Conservation (phyloP, 2,113 vertebrate genomes). For the Hoplias malabaricus region DNA sequence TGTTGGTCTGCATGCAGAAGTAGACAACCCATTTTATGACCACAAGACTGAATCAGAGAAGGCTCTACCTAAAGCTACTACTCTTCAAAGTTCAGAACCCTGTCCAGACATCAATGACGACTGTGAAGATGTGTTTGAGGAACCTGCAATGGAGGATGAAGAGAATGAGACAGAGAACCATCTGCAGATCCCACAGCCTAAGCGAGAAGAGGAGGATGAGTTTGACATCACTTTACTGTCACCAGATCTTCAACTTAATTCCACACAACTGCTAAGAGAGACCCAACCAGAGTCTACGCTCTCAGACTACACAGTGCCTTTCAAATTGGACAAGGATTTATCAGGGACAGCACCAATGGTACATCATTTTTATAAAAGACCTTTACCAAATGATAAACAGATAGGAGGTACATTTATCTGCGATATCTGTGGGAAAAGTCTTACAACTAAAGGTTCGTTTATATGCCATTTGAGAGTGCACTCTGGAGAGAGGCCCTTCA, state of each 20-base stretch:
- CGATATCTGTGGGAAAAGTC: constrained; percentile 30
- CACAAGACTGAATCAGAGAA: constrained; percentile 1
- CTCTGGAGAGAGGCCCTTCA: constrained; percentile 18
- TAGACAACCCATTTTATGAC: neutral
- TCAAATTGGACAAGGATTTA: neutral
- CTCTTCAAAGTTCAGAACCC: neutral
- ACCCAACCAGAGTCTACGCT: neutral
- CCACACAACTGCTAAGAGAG: neutral
- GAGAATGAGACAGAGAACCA: neutral
- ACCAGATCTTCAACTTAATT: neutral
- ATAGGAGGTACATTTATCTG: neutral
- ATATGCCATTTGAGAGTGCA: constrained; percentile 32
- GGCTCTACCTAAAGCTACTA: neutral
- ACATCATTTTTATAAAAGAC: neutral
- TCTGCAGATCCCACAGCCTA: neutral
- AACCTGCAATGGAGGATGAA: neutral
- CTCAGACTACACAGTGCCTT: neutral
- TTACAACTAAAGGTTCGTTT: constrained; percentile 30
- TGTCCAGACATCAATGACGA: neutral
- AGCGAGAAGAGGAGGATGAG: constrained; percentile 15
- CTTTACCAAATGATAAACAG: neutral
- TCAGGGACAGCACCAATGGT: neutral
- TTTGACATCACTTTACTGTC: constrained; percentile 28
- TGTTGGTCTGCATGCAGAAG: neutral
- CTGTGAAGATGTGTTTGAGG: neutral